A percentile compares a stretch with the other conserved stretches of the same genome.
Evolutionary conservation across 2,113 vertebrate genomes (phyloP).

Genomic region (Seriola quinqueradiata): DNA sequence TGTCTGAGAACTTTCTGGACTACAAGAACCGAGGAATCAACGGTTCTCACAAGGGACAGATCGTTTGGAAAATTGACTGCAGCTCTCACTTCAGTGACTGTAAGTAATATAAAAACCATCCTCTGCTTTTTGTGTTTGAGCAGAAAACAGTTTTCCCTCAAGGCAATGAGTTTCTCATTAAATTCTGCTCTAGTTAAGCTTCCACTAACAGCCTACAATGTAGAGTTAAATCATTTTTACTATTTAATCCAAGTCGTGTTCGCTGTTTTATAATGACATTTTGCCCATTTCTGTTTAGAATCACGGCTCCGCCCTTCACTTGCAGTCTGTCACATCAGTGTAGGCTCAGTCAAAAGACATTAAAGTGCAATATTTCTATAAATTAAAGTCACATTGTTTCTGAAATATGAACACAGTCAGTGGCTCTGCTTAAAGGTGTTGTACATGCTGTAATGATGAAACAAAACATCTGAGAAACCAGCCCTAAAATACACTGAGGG

Average conservation of each 20-base stretch:
- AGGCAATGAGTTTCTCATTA: neutral
- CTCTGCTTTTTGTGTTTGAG: neutral
- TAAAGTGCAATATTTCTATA: neutral
- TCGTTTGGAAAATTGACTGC: conserved; percentile 97
- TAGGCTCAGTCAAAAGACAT: neutral
- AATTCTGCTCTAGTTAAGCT: neutral
- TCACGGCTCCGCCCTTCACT: too few relatives aligned
- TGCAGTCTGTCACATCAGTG: neutral
- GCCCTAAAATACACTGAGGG: too few relatives aligned
- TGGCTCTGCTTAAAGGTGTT: neutral
- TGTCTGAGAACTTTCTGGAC: conserved; percentile 97
- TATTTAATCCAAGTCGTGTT: neutral
- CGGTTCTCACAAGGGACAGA: conserved; percentile 95
- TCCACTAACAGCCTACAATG: neutral
- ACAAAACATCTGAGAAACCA: too few relatives aligned
- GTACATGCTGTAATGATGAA: too few relatives aligned
- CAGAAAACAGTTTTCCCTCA: neutral
- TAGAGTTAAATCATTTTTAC: neutral
- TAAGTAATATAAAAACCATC: conserved; percentile 82
- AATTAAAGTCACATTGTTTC: neutral
- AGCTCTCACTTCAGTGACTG: conserved; percentile 92
- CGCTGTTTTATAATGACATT: neutral
- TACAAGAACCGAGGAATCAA: conserved; percentile 98
- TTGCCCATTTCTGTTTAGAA: neutral
- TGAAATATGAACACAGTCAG: neutral